Conservation (phyloP, 2,888 invertebrate genomes). For the Conus canariensis region DNA sequence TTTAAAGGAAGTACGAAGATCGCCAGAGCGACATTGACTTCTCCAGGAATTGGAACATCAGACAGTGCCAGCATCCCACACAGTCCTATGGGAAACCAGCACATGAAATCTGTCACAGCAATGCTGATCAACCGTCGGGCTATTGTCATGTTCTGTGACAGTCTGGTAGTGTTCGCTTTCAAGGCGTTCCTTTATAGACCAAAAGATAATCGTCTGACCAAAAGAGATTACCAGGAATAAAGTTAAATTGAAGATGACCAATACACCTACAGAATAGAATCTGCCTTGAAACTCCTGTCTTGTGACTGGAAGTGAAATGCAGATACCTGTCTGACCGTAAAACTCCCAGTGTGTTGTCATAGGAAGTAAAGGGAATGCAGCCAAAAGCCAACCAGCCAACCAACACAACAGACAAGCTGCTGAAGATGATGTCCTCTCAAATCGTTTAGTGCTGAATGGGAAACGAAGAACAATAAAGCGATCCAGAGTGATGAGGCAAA, state of each 20-base stretch:
- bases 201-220: not conserved
- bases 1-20: not conserved
- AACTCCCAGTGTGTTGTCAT: not conserved
- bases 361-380: not conserved
- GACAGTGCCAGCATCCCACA: not conserved
- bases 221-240: not conserved
- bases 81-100: slow-evolving; percentile 2
- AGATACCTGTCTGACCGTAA: slow-evolving; percentile 12
- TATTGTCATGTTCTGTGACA: not conserved
- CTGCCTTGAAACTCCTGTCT: not conserved
- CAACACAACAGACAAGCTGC: not conserved
- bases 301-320: not conserved
- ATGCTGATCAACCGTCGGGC: not conserved
- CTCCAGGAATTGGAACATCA: not conserved
- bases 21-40: not conserved
- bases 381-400: not conserved
- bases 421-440: not conserved
- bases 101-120: slow-evolving; percentile 8
- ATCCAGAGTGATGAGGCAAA: slow-evolving; percentile 84
- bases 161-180: not conserved
- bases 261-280: not conserved
- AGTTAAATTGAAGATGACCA: not conserved
- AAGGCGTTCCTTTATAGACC: not conserved
- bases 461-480: slow-evolving; percentile 83
- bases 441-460: slow-evolving; percentile 78